phyloP scores from a whole-genome alignment of 2,113 vertebrate species.

The Strigops habroptila region DNA sequence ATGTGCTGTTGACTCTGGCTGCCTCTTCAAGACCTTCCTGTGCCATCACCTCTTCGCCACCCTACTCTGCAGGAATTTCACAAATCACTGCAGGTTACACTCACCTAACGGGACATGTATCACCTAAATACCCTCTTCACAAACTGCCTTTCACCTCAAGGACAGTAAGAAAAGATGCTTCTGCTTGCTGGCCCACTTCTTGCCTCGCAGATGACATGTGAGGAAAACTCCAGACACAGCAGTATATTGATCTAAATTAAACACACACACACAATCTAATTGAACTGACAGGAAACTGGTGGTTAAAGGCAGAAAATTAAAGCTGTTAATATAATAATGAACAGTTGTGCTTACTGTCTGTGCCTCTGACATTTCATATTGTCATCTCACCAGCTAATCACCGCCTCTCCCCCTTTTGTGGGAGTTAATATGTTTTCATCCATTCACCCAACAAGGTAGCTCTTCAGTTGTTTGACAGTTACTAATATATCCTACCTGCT shows the following conservation, averaged over 20 bases:
- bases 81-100: slow-evolving; percentile 41
- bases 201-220: neutral
- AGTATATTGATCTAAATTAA: slow-evolving; percentile 70
- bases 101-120: neutral
- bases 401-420: slow-evolving; percentile 43
- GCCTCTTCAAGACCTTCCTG: slow-evolving; percentile 13
- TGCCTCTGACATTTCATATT: slow-evolving; percentile 65
- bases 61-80: neutral
- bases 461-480: slow-evolving; percentile 43
- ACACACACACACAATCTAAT: slow-evolving; percentile 49
- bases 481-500: slow-evolving; percentile 55
- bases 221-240: slow-evolving; percentile 24
- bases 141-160: slow-evolving; percentile 46
- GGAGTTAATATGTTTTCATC: slow-evolving; percentile 64
- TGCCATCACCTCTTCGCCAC: neutral
- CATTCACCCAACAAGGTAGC: slow-evolving; percentile 44
- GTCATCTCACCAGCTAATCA: slow-evolving; percentile 64
- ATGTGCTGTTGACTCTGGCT: slow-evolving; percentile 22
- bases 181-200: neutral
- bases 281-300: slow-evolving; percentile 59
- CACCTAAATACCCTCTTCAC: slow-evolving; percentile 32
- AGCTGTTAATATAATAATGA: slow-evolving; percentile 71
- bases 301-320: slow-evolving; percentile 72
- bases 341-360: slow-evolving; percentile 67
- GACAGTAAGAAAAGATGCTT: slow-evolving; percentile 1